Conservation (phyloP, 1,140 invertebrate genomes). For the Helicoverpa zea region DNA sequence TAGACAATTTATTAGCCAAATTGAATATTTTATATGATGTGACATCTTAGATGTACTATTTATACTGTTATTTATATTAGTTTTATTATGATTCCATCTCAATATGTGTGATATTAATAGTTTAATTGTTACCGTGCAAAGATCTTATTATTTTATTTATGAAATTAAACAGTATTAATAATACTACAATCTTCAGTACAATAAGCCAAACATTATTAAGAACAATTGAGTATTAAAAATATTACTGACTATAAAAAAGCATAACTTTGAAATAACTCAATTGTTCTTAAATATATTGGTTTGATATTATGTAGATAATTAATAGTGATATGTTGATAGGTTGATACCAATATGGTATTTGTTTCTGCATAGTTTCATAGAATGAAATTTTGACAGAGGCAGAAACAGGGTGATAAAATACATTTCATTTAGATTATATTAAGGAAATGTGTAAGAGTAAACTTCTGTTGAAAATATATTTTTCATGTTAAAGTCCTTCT, state of each 20-base stretch:
- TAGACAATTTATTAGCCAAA: constrained; percentile 33
- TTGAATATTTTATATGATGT: constrained; percentile 10
- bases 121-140: neutral
- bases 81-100: constrained; percentile 29
- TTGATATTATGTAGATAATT: neutral
- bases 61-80: constrained; percentile 24
- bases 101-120: constrained; percentile 46
- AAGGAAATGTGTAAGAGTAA: constrained; percentile 26
- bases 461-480: constrained; percentile 17
- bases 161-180: constrained; percentile 23
- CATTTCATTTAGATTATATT: constrained; percentile 32
- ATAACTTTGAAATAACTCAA: neutral
- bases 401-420: constrained; percentile 26
- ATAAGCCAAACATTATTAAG: neutral
- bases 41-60: neutral
- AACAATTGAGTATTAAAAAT: constrained; percentile 1
- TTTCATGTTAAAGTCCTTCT: constrained; percentile 1
- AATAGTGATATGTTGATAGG: neutral
- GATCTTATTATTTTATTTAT: constrained; percentile 24
- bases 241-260: neutral
- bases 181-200: neutral
- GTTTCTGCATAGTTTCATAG: constrained; percentile 12
- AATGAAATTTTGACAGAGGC: constrained; percentile 11
- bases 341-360: neutral
- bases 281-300: neutral